These are phyloP conservation scores for Ahaetulla prasina DNA, from an alignment of 2,113 vertebrate genomes.

Conservation along the genomic window DNA sequence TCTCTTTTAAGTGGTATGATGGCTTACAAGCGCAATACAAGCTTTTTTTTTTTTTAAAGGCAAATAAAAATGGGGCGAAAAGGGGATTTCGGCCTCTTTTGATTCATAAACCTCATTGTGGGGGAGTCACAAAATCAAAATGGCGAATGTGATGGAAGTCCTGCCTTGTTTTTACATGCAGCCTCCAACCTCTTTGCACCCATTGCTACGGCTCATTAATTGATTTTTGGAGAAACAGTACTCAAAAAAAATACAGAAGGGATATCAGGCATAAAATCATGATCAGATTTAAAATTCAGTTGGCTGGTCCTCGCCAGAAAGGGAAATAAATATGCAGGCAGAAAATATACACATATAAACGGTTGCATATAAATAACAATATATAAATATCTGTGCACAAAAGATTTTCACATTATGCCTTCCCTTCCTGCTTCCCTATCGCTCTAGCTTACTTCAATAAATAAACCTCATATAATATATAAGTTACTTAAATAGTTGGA, in stretches of 20 bases:
- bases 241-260: background rate
- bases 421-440: background rate
- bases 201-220: background rate
- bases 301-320: background rate
- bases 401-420: background rate
- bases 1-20: background rate
- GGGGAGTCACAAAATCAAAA: background rate
- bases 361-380: background rate
- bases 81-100: background rate
- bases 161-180: background rate
- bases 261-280: background rate
- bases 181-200: no score
- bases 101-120: background rate
- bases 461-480: conserved; percentile 12
- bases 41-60: no score
- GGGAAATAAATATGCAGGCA: conserved; percentile 7
- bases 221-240: background rate
- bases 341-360: background rate
- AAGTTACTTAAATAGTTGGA: conserved; percentile 19
- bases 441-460: background rate
- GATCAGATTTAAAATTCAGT: background rate
- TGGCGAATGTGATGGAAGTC: background rate
- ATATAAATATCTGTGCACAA: conserved; percentile 13
- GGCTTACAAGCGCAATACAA: background rate
- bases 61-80: background rate